phyloP scores from a whole-genome alignment of 2,797 vertebrate genomes.

The Odontamblyopus lacepedii region DNA sequence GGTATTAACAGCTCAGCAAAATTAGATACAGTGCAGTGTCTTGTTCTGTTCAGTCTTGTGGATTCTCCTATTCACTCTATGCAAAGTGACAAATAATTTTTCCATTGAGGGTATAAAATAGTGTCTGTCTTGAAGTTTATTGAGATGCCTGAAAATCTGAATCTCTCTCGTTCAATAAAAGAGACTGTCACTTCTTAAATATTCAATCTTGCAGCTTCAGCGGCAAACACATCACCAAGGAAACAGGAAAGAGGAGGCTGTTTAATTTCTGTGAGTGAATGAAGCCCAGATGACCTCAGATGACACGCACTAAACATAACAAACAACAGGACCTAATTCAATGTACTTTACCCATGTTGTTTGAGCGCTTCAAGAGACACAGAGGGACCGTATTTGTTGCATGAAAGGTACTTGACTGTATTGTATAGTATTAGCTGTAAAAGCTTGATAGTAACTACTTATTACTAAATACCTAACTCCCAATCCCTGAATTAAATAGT shows the following conservation, averaged over 20 bases:
- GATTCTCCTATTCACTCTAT: neutral
- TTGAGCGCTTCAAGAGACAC: neutral
- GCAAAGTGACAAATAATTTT: neutral
- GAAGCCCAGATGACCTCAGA: slow-evolving; percentile 55
- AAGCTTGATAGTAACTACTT: too few relatives aligned
- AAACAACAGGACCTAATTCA: slow-evolving; percentile 45
- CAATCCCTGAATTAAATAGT: too few relatives aligned
- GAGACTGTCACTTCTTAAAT: slow-evolving; percentile 2
- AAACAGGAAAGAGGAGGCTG: slow-evolving; percentile 59
- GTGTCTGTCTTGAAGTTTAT: neutral
- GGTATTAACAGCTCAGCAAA: neutral
- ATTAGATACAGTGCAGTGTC: neutral
- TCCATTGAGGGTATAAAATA: neutral
- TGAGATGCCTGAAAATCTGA: neutral
- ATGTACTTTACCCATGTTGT: slow-evolving; percentile 26
- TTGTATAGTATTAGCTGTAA: neutral
- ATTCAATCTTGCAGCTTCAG: slow-evolving; percentile 22
- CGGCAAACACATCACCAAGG: slow-evolving; percentile 57
- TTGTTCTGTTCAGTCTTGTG: neutral
- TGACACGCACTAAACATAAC: slow-evolving; percentile 22
- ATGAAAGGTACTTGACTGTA: neutral
- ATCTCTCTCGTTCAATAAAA: neutral
- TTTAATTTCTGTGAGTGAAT: slow-evolving; percentile 51
- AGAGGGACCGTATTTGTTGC: neutral
- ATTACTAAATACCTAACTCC: too few relatives aligned